Base-by-base conservation (phyloP, 2,113 vertebrate genomes). In the Actinemys pallida region DNA sequence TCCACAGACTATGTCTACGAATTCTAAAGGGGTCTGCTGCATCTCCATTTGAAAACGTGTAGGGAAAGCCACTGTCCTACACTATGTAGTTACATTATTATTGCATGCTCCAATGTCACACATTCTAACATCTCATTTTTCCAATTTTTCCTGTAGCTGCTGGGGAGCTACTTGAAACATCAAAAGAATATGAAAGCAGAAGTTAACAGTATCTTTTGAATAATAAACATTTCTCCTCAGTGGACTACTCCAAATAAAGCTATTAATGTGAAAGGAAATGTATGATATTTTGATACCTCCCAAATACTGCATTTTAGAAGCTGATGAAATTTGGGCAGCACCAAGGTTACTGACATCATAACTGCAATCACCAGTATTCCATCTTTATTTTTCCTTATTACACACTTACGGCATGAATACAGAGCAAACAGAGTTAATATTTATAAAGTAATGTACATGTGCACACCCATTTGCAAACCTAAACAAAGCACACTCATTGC, bases 191-290 rank as follows among this genome's bases (percentile, higher is more conserved):
- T n/a, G 31, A 31, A 24, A 10, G 42, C 52, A 10, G 42, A 3
- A 0, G 35, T 72, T 39, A 72, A 1, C 14, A 17, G 29, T 11
- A 1, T 1, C 13, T 2, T 42, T 42, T 13, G 35, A 9, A 52
- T 79, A 5, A 22, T 1, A 53, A 0, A 6, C 0, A 1, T 2
- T 5, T 22, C 0, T n/a, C 35, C 29, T 10, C 56, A 65, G 11
- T 19, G 86, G 8, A 42, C 82, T 59, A 54, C 42, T 17, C 29
- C 19, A 22, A 62, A 47, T 29, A 35, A 49, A 2, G 59, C 42
- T 62, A 8, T 54, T 6, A n/a, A 72, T 5, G 35, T 39, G 19
- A n/a, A 72, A n/a, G 17, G n/a, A 72, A 72, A 72, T 39, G 65
- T 39, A 72, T 22, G 17, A 20, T 72, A 72, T 72, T 22, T 17